Percentiles rank a stretch among this genome's conserved stretches.
These are phyloP conservation scores for Hypomecis atomaria DNA, from an alignment of 2,888 invertebrate genomes.

Conservation along the genomic window DNA sequence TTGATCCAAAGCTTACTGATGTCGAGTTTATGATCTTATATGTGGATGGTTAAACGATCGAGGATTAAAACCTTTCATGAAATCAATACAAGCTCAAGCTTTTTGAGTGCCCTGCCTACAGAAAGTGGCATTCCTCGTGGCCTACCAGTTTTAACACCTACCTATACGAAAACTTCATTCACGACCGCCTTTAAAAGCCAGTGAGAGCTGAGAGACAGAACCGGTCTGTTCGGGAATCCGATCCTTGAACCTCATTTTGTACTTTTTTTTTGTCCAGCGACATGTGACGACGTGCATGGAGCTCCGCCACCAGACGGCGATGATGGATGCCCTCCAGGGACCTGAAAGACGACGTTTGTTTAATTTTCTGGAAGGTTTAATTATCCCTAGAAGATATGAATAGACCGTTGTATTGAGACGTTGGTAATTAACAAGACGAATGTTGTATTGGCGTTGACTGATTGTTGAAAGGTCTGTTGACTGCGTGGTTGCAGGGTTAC, in stretches of 20 bases:
- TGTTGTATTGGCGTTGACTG: constrained; percentile 30
- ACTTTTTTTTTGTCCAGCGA: constrained; percentile 44
- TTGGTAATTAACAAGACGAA: constrained; percentile 32
- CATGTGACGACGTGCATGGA: constrained; percentile 45
- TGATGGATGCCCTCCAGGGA: constrained; percentile 50
- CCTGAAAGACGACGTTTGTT: constrained; percentile 43
- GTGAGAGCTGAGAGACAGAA: constrained; percentile 50
- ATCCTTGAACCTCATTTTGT: constrained; percentile 49
- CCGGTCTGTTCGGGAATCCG: constrained; percentile 55
- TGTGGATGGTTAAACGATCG: constrained; percentile 19
- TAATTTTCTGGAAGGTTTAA: constrained; percentile 43
- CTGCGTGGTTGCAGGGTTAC: constrained; percentile 1
- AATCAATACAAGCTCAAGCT: constrained; percentile 4
- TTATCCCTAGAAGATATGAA: constrained; percentile 41
- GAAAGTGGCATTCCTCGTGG: constrained; percentile 37
- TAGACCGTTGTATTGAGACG: constrained; percentile 34
- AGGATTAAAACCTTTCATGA: constrained; percentile 12
- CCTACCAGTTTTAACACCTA: constrained; percentile 34
- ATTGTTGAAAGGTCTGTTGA: constrained; percentile 27
- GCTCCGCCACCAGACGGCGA: constrained; percentile 46
- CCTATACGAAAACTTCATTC: constrained; percentile 42
- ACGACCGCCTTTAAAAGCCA: constrained; percentile 30
- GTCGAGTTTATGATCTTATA: constrained; percentile 19
- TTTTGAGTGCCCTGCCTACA: constrained; percentile 28
- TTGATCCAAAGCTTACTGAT: constrained; percentile 13